phyloP scores from a whole-genome alignment of 2,797 vertebrate genomes.

The Psittacula derbiana region DNA sequence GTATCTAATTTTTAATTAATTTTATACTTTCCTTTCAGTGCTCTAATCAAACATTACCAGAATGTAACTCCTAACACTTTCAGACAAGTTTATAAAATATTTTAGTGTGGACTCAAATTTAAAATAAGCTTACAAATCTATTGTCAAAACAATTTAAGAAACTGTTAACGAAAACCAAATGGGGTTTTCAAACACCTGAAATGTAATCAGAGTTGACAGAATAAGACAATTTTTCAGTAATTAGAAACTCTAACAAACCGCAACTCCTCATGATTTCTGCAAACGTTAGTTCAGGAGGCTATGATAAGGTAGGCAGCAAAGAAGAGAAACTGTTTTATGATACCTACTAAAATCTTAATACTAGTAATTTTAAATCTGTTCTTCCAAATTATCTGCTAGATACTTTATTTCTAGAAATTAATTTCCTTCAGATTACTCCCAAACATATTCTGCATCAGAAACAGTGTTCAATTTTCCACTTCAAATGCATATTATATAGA shows the following conservation, averaged over 20 bases:
- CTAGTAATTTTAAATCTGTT: background rate
- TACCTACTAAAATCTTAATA: background rate
- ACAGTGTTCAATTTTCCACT: background rate
- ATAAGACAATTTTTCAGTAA: background rate
- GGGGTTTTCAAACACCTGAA: background rate
- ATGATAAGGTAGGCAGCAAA: background rate
- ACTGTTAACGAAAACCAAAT: background rate
- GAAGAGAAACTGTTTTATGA: background rate
- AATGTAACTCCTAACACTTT: background rate
- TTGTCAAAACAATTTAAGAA: background rate
- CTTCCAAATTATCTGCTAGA: background rate
- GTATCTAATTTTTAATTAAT: background rate
- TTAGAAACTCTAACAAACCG: background rate
- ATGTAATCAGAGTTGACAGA: background rate
- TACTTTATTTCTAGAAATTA: conserved; percentile 14
- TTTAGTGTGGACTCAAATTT: background rate
- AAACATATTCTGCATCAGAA: background rate
- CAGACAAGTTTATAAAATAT: background rate
- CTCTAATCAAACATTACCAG: background rate
- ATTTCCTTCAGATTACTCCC: background rate
- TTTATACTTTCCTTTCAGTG: background rate
- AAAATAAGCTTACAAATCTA: background rate
- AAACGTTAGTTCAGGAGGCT: background rate
- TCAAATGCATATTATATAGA: background rate
- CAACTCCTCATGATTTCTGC: background rate